Percentiles rank a stretch among this genome's conserved stretches.
Conservation (phyloP, 2,113 vertebrate genomes). For the Solea solea region DNA sequence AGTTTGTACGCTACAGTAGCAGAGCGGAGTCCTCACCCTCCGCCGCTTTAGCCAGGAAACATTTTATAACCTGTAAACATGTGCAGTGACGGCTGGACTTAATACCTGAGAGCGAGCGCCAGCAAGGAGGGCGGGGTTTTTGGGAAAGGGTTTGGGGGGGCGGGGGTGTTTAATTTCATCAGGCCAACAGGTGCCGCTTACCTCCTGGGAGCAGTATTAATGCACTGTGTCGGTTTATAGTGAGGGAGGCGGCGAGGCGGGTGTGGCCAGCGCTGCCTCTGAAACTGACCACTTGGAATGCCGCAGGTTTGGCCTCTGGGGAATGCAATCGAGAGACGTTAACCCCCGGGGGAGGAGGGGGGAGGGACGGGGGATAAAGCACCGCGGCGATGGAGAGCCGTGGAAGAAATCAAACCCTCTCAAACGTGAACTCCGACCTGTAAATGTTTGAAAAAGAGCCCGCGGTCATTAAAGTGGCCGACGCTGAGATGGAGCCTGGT, state of each 20-base stretch:
- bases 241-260: constrained; percentile 34
- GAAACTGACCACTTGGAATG: constrained; percentile 76
- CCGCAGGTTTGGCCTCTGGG: constrained; percentile 58
- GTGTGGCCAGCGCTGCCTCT: constrained; percentile 49
- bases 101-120: constrained; percentile 52
- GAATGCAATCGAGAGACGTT: constrained; percentile 64
- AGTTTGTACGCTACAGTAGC: constrained; percentile 54
- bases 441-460: constrained; percentile 26
- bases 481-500: not conserved
- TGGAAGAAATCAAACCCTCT: constrained; percentile 37
- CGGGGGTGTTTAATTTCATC: constrained; percentile 69
- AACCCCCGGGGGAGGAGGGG: constrained; percentile 16
- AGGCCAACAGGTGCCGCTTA: constrained; percentile 74
- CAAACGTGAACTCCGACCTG: constrained; percentile 11
- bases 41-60: constrained; percentile 52
- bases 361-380: not conserved
- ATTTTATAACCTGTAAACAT: constrained; percentile 67
- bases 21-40: constrained; percentile 21
- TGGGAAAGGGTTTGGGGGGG: constrained; percentile 30
- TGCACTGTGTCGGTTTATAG: constrained; percentile 59
- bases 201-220: constrained; percentile 72
- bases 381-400: constrained; percentile 11
- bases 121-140: constrained; percentile 14
- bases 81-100: constrained; percentile 21
- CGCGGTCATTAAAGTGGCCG: not conserved